Percentiles rank a stretch among this genome's conserved stretches.
Evolutionary conservation across 2,797 vertebrate genomes (phyloP).

Genomic region (Euphonia xanthogaster): DNA sequence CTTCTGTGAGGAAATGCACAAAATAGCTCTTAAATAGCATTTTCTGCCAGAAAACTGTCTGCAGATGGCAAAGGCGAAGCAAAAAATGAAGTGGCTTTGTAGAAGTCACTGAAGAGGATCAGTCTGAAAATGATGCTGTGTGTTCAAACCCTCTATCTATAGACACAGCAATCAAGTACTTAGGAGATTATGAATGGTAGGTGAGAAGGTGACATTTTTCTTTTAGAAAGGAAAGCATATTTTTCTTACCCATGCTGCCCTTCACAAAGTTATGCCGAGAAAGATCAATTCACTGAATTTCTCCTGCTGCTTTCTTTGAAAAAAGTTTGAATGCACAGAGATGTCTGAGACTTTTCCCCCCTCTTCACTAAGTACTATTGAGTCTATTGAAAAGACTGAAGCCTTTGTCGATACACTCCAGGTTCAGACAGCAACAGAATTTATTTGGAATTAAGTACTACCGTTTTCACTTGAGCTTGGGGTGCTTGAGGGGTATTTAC

Average conservation of each 20-base stretch:
- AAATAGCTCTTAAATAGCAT: not conserved
- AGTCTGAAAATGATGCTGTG: not conserved
- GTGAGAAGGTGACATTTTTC: not conserved
- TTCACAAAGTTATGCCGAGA: not conserved
- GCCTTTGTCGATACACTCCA: not conserved
- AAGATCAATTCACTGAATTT: not conserved
- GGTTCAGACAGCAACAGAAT: not conserved
- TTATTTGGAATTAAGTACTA: not conserved
- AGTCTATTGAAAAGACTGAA: not conserved
- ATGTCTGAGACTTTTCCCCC: rapidly evolving
- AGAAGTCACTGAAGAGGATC: not conserved
- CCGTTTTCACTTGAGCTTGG: not conserved
- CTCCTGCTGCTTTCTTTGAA: not conserved
- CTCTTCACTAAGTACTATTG: not conserved
- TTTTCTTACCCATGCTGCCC: not conserved
- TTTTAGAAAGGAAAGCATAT: not conserved
- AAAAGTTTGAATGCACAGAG: not conserved
- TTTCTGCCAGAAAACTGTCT: not conserved
- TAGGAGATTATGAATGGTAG: not conserved
- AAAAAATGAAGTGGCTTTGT: not conserved
- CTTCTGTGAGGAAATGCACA: not conserved
- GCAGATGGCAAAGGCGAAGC: not conserved
- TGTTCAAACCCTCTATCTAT: not conserved
- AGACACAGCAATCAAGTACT: constrained; percentile 5
- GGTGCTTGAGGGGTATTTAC: not conserved